These are phyloP conservation scores for Liposcelis brunnea DNA, from an alignment of 2,888 invertebrate species.

Conservation along the genomic window DNA sequence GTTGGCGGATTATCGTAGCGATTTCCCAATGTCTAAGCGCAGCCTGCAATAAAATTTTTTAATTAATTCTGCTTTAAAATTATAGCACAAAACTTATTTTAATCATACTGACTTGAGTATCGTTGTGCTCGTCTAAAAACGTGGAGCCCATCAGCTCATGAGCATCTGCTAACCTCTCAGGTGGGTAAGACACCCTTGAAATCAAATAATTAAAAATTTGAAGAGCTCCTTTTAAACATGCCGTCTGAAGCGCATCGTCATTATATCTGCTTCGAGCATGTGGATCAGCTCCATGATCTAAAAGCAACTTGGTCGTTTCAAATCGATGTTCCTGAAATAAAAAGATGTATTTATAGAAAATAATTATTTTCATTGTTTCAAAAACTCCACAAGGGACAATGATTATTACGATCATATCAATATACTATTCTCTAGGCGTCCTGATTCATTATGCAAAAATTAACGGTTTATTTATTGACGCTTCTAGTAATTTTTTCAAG, in stretches of 20 bases:
- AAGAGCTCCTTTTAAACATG: constrained; percentile 61
- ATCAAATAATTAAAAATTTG: constrained; percentile 54
- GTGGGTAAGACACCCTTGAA: constrained; percentile 37
- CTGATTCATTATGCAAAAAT: neutral
- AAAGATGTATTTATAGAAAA: neutral
- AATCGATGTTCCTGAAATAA: constrained; percentile 34
- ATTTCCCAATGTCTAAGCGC: constrained; percentile 63
- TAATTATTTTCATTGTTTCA: too few species aligned
- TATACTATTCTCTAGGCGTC: neutral
- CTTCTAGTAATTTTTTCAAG: neutral
- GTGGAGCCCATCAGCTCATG: constrained; percentile 78
- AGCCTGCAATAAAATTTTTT: constrained; percentile 24
- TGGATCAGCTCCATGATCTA: constrained; percentile 66
- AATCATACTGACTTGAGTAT: constrained; percentile 36
- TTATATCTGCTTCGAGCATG: constrained; percentile 58
- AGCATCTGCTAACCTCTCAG: constrained; percentile 61
- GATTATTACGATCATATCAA: neutral
- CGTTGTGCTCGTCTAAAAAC: constrained; percentile 73
- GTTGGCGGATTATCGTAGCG: constrained; percentile 45
- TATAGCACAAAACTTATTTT: too few species aligned
- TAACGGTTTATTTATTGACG: neutral
- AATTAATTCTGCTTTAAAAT: too few species aligned
- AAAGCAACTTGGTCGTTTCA: constrained; percentile 64
- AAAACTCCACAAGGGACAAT: neutral
- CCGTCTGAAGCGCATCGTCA: constrained; percentile 77